A percentile compares a stretch with the other conserved stretches of the same genome.
phyloP scores from a whole-genome alignment of 2,113 vertebrate genomes.

The Paraplagusia blochii region DNA sequence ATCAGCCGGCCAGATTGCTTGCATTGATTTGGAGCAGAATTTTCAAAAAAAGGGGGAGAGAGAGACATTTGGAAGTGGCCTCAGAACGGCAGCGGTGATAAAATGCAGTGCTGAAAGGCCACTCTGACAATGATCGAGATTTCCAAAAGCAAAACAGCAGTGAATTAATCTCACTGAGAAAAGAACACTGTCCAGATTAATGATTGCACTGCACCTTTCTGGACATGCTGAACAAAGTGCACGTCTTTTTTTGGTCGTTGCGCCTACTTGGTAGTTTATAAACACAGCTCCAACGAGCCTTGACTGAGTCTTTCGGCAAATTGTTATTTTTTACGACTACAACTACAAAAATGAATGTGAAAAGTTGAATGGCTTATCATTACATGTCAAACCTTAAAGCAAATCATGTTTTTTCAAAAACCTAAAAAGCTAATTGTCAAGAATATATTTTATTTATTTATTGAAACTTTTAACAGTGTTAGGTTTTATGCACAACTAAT shows the following conservation, averaged over 20 bases:
- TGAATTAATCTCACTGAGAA: slow-evolving; percentile 15
- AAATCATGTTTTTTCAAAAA: too few relatives aligned
- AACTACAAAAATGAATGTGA: too few relatives aligned
- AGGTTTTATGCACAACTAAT: too few relatives aligned
- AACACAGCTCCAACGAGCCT: background rate
- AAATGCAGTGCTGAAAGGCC: slow-evolving; percentile 48
- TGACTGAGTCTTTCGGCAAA: too few relatives aligned
- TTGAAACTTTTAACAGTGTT: too few relatives aligned
- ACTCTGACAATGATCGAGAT: slow-evolving; percentile 44
- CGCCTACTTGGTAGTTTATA: background rate
- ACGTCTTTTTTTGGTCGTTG: background rate
- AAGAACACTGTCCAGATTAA: slow-evolving; percentile 10
- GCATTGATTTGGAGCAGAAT: slow-evolving; percentile 47
- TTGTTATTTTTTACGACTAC: too few relatives aligned
- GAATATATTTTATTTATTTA: too few relatives aligned
- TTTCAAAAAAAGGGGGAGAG: slow-evolving; percentile 12
- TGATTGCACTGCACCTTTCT: slow-evolving; percentile 1
- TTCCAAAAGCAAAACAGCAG: slow-evolving; percentile 31
- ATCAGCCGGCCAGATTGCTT: slow-evolving; percentile 59
- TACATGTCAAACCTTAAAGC: too few relatives aligned
- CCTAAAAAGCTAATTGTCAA: too few relatives aligned
- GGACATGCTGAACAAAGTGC: background rate
- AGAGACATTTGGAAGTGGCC: slow-evolving; percentile 24
- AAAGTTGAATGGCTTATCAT: too few relatives aligned
- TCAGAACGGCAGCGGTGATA: slow-evolving; percentile 12